Evolutionary conservation across 2,888 invertebrate genomes (phyloP).

Genomic region (Eupithecia exiguata): DNA sequence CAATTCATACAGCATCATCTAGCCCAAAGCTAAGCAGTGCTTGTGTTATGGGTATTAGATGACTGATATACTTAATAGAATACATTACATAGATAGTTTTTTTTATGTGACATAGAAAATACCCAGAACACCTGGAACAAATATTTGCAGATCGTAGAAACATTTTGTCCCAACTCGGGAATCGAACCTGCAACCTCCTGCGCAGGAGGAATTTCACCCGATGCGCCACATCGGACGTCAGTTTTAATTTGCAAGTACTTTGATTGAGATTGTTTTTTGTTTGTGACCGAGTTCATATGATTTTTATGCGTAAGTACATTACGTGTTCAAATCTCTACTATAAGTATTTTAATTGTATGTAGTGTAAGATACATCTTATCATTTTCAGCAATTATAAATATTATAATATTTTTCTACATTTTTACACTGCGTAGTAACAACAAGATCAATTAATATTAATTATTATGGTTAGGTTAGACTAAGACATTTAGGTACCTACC

Average conservation of each 20-base stretch:
- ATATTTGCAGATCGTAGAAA: too few relatives aligned
- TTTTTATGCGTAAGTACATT: conserved; percentile 61
- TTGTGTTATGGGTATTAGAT: too few relatives aligned
- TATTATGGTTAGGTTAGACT: not conserved
- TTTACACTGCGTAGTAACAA: not conserved
- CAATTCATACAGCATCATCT: too few relatives aligned
- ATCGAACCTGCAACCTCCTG: too few relatives aligned
- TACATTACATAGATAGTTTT: too few relatives aligned
- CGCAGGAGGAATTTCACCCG: too few relatives aligned
- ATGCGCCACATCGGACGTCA: not conserved
- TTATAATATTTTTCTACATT: not conserved
- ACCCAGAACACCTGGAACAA: too few relatives aligned
- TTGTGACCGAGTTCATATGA: conserved; percentile 28
- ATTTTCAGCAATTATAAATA: not conserved
- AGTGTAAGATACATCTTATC: not conserved
- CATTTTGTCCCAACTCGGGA: too few relatives aligned
- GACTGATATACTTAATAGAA: too few relatives aligned
- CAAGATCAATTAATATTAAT: not conserved
- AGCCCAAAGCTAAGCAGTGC: too few relatives aligned
- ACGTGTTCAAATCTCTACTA: conserved; percentile 59
- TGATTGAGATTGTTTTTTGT: not conserved
- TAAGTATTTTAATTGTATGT: not conserved
- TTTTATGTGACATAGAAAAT: too few relatives aligned
- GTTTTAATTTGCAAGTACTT: not conserved
- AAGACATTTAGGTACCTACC: too few relatives aligned